Percentiles rank a stretch among this genome's conserved stretches.
These are phyloP conservation scores for Nesidiocoris tenuis DNA, from an alignment of 2,888 invertebrate genomes.

Conservation along the genomic window DNA sequence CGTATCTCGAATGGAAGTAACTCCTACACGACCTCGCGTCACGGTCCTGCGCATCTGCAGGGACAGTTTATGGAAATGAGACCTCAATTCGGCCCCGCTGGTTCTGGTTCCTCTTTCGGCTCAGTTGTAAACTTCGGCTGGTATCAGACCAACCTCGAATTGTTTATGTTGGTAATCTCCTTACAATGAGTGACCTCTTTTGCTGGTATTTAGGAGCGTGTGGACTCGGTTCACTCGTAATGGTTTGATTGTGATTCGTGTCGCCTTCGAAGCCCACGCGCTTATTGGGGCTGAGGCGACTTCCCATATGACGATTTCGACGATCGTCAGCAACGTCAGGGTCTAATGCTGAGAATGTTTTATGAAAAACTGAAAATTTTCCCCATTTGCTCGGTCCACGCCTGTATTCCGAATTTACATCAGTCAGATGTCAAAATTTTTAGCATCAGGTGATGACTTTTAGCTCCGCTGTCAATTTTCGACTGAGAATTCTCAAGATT, in stretches of 20 bases:
- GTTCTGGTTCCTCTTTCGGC: not conserved
- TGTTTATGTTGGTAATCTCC: not conserved
- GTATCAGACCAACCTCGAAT: not conserved
- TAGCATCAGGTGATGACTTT: no score
- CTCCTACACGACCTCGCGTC: constrained; percentile 4
- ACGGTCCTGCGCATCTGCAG: constrained; percentile 13
- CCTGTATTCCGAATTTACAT: no score
- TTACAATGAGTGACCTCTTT: not conserved
- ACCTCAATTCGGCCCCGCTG: not conserved
- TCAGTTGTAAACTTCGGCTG: not conserved
- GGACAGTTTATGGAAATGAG: constrained; percentile 32
- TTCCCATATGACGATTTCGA: no score
- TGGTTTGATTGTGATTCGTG: not conserved
- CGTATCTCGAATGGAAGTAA: not conserved
- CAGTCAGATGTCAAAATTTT: no score
- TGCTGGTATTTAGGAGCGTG: not conserved
- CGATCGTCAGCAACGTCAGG: no score
- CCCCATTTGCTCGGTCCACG: no score
- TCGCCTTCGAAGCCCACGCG: not conserved
- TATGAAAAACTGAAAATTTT: no score
- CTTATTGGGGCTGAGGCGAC: no score
- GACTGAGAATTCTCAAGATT: no score
- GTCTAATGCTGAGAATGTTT: no score
- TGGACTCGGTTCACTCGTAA: not conserved
- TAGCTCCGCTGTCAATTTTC: no score